These are phyloP conservation scores for Sardinella longiceps DNA, from an alignment of 2,797 vertebrate species.

Conservation along the genomic window DNA sequence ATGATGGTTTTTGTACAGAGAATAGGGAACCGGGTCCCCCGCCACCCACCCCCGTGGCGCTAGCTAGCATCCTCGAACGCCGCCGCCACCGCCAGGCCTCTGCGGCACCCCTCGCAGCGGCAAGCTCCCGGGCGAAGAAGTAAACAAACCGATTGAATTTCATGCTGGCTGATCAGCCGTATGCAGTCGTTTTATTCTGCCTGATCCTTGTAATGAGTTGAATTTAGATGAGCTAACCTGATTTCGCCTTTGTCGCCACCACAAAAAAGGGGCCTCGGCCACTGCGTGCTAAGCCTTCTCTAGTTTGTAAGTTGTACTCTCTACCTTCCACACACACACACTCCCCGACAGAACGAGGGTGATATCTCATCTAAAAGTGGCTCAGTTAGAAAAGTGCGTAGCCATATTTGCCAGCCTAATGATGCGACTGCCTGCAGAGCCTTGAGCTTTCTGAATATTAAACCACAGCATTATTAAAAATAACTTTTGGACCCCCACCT, in stretches of 20 bases:
- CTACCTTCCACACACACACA: slow-evolving; percentile 44
- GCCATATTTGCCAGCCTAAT: slow-evolving; percentile 15
- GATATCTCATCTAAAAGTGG: background rate
- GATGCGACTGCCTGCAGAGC: background rate
- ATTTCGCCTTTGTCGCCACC: slow-evolving; percentile 37
- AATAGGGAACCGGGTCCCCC: background rate
- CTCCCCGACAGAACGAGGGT: slow-evolving; percentile 33
- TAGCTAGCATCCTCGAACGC: background rate
- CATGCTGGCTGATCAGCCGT: slow-evolving; percentile 72
- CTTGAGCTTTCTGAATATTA: background rate
- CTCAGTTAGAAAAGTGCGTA: background rate
- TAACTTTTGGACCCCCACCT: background rate
- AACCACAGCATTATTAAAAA: slow-evolving; percentile 1
- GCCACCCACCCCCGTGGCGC: background rate
- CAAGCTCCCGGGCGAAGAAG: slow-evolving; percentile 71
- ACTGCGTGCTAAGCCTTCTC: background rate
- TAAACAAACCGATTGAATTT: slow-evolving; percentile 75
- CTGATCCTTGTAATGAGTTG: slow-evolving; percentile 76
- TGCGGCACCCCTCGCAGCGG: slow-evolving; percentile 38
- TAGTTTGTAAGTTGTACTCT: background rate
- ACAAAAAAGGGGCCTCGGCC: background rate
- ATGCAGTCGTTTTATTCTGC: slow-evolving; percentile 70
- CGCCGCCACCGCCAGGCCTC: background rate
- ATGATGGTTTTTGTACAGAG: background rate
- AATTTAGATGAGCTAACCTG: slow-evolving; percentile 70